Conservation (phyloP, 2,888 invertebrate species). For the Drosophila infuscata region DNA sequence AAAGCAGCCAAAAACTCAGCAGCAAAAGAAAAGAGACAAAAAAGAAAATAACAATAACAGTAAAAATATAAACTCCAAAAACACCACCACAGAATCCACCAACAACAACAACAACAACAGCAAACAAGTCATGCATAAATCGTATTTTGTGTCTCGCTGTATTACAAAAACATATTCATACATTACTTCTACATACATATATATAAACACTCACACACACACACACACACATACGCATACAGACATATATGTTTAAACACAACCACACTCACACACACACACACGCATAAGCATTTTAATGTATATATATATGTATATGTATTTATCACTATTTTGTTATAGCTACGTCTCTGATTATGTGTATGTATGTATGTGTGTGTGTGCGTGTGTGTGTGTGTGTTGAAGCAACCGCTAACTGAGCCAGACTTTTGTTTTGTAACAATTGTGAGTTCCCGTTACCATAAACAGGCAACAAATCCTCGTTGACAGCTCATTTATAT, state of each 20-base stretch:
- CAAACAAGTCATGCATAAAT: conserved; percentile 54
- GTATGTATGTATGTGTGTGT: conserved; percentile 10
- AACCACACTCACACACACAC: conserved; percentile 6
- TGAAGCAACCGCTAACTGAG: conserved; percentile 13
- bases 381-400: conserved; percentile 11
- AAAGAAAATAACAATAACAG: conserved; percentile 2
- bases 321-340: conserved; percentile 52
- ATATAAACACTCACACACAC: conserved; percentile 13
- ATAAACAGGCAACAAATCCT: conserved; percentile 57
- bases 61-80: conserved; percentile 23
- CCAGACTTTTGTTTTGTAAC: conserved; percentile 52
- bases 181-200: conserved; percentile 28
- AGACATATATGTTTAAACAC: conserved; percentile 24
- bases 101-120: conserved; percentile 4
- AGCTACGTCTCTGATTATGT: conserved; percentile 48
- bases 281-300: conserved; percentile 30
- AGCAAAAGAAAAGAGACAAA: not conserved
- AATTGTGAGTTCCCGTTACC: conserved; percentile 44
- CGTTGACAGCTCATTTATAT: conserved; percentile 68
- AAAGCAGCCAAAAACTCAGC: conserved; percentile 11
- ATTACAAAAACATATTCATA: conserved; percentile 42
- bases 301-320: conserved; percentile 43
- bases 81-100: conserved; percentile 15
- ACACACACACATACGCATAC: not conserved
- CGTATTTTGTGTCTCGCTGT: conserved; percentile 54